Percentiles rank a stretch among this genome's conserved stretches.
phyloP scores from a whole-genome alignment of 1,140 invertebrate species.

The Contarinia nasturtii region DNA sequence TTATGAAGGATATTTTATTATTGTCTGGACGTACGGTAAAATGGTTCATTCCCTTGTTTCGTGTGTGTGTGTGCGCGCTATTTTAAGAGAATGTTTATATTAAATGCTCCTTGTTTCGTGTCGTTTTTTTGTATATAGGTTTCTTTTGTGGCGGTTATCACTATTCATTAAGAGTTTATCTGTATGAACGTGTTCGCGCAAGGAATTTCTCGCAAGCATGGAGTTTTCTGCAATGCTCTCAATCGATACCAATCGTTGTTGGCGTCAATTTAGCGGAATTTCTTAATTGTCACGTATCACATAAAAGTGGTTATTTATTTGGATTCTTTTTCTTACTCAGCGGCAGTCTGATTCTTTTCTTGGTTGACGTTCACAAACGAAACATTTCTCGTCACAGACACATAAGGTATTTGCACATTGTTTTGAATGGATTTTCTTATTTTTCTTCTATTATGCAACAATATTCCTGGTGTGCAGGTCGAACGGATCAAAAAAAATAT shows the following conservation, averaged over 20 bases:
- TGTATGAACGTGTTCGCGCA: conserved; percentile 64
- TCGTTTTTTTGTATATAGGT: conserved; percentile 29
- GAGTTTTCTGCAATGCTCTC: conserved; percentile 77
- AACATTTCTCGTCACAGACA: conserved; percentile 47
- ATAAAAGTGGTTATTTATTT: conserved; percentile 63
- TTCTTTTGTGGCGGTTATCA: conserved; percentile 69
- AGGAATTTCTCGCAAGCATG: conserved; percentile 73
- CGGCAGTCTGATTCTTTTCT: conserved; percentile 55
- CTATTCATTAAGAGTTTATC: conserved; percentile 76
- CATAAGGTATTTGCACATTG: conserved; percentile 25
- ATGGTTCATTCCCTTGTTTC: not conserved
- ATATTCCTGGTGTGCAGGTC: conserved; percentile 26
- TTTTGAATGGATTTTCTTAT: not conserved
- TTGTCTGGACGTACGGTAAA: conserved; percentile 63
- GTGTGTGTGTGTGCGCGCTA: no score
- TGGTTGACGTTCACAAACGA: conserved; percentile 56
- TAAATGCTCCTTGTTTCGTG: not conserved
- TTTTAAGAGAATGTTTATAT: not conserved
- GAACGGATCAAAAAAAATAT: conserved; percentile 13
- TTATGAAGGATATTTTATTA: conserved; percentile 59
- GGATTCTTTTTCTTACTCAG: conserved; percentile 56
- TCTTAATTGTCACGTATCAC: conserved; percentile 52
- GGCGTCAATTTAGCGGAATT: conserved; percentile 66
- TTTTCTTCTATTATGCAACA: not conserved
- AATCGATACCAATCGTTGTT: conserved; percentile 66